Base-by-base conservation (phyloP, 2,113 vertebrate genomes). In the Illadopsis cleaveri region DNA sequence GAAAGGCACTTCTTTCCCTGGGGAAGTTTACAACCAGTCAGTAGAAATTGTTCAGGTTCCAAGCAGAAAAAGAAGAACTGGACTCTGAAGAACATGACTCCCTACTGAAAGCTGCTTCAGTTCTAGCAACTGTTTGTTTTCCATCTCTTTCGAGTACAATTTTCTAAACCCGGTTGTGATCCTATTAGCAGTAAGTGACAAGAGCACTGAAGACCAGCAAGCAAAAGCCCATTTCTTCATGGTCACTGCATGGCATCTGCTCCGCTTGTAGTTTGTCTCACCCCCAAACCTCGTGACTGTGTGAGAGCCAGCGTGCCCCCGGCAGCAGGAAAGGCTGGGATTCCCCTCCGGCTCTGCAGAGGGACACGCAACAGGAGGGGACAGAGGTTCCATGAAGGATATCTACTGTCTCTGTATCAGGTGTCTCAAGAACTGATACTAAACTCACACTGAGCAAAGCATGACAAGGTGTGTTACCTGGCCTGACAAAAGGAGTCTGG, bases 71-170 rank as follows among this genome's bases (percentile, higher is more conserved):
- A 65, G 24, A 17, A 35, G 66, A n/a, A n/a, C n/a, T 47, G 44
- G 5, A 20, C 51, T 40, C 30, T 60, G 4, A 60, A 80, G 82
- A 84, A 20, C 51, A 62, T 42, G 48, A 88, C 91, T 93, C 91
- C 37, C 56, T 84, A 0, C 12, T 37, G 73, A 96, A 79, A 82
- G 66, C 69, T 81, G 82, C 15, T 75, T 87, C 68, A 21, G 15
- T 71, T 87, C 77, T 30, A 84, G 28, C 27, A 89, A 70, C 77
- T 85, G 38, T 62, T 83, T 69, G 21, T 61, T 94, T 81, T 60
- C 85, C 78, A 66, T 56, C 66, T 65, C 51, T 62, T 75, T 48
- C 56, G 54, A 84, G 57, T 31, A 56, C 25, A 12, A 68, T 73
- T 86, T 91, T 87, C 62, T 83, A 72, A 89, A 71, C 44, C 61